phyloP scores from a whole-genome alignment of 35 echinoderm and acorn worm species.

The Apostichopus japonicus region DNA sequence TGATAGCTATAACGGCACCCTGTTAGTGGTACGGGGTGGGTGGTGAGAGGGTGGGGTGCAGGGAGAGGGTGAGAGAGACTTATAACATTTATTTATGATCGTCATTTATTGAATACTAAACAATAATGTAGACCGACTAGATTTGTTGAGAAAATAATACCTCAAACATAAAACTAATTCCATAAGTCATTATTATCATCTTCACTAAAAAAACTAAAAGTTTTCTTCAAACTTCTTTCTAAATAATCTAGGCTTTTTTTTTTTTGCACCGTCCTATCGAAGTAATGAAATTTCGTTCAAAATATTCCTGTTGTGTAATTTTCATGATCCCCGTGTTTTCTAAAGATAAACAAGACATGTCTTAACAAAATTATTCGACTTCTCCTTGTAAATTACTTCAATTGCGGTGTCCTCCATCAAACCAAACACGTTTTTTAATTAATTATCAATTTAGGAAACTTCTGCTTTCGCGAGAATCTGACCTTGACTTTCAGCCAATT shows the following conservation, averaged over 20 bases:
- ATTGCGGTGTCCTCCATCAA: conserved; percentile 57
- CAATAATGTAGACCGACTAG: too few species aligned
- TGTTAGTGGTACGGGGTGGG: too few species aligned
- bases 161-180: too few species aligned
- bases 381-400: conserved; percentile 30
- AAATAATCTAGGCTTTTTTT: not conserved
- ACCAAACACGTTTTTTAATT: conserved; percentile 59
- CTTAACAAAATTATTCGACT: conserved; percentile 48
- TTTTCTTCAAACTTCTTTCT: not conserved
- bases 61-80: too few species aligned
- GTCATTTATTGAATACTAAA: too few species aligned
- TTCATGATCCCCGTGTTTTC: conserved; percentile 37
- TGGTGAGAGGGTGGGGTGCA: too few species aligned
- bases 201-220: not conserved
- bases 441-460: conserved; percentile 65
- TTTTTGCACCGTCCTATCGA: not conserved
- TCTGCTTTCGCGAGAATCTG: conserved; percentile 50
- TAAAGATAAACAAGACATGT: conserved; percentile 24
- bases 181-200: too few species aligned
- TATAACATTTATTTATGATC: too few species aligned
- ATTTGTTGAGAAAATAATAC: too few species aligned
- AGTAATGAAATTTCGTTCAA: conserved; percentile 6
- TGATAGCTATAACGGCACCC: too few species aligned
- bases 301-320: conserved; percentile 27
- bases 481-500: conserved; percentile 65